These are phyloP conservation scores for Octodonta nipae DNA, from an alignment of 2,888 invertebrate genomes.

Conservation along the genomic window DNA sequence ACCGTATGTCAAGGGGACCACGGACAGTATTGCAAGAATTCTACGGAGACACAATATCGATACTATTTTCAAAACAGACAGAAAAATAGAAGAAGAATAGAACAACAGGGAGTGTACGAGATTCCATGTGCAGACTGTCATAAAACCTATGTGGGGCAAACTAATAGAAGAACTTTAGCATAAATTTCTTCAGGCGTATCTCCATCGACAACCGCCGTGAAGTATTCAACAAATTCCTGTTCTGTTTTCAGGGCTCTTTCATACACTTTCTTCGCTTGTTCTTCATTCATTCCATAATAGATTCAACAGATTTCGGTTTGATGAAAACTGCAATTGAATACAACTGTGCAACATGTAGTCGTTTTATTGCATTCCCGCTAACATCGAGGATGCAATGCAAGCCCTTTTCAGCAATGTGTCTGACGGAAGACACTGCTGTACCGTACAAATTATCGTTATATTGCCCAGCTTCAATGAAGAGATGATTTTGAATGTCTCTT, in stretches of 20 bases:
- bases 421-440: constrained; percentile 92
- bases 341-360: constrained; percentile 93
- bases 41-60: too few relatives aligned
- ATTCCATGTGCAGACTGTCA: too few relatives aligned
- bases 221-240: constrained; percentile 95
- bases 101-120: too few relatives aligned
- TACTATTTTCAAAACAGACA: too few relatives aligned
- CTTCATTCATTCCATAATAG: constrained; percentile 97
- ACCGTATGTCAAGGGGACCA: too few relatives aligned
- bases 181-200: constrained; percentile 97
- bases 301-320: constrained; percentile 93
- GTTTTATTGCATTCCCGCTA: constrained; percentile 97
- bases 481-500: constrained; percentile 88
- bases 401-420: constrained; percentile 93
- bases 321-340: constrained; percentile 97
- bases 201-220: constrained; percentile 94
- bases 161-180: too few relatives aligned
- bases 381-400: constrained; percentile 99
- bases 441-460: constrained; percentile 99
- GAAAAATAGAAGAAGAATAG: too few relatives aligned
- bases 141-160: too few relatives aligned
- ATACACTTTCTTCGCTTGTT: constrained; percentile 93
- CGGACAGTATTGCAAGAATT: too few relatives aligned
- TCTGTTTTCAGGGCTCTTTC: constrained; percentile 95
- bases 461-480: constrained; percentile 99